Evolutionary conservation across 2,113 vertebrate genomes (phyloP).

Genomic region (Rhinogobius similis): DNA sequence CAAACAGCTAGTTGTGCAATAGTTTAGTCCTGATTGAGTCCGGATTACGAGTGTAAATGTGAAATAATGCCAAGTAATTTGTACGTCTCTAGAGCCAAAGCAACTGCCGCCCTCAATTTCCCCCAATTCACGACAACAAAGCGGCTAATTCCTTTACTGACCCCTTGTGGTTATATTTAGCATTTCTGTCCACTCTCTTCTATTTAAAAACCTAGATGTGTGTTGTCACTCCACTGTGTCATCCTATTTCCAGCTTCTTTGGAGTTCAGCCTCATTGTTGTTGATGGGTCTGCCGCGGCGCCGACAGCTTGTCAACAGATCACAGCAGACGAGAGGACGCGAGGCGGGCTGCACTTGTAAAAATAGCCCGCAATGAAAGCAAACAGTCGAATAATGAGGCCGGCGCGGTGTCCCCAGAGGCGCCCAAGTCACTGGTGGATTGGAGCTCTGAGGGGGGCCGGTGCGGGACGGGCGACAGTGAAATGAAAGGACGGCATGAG

Average conservation of each 20-base stretch:
- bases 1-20: too few species aligned
- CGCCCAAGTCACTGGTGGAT: conserved; percentile 9
- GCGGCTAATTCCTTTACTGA: background rate
- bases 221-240: conserved; percentile 34
- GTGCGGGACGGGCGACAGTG: conserved; percentile 31
- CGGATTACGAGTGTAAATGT: too few species aligned
- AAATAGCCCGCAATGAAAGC: conserved; percentile 67
- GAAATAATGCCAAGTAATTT: too few species aligned
- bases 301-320: conserved; percentile 58
- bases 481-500: conserved; percentile 44
- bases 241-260: conserved; percentile 28
- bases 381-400: conserved; percentile 63
- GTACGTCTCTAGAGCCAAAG: too few species aligned
- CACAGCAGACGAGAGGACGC: conserved; percentile 45
- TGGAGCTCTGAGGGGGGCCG: background rate
- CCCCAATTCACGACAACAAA: background rate
- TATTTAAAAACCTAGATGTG: conserved; percentile 31
- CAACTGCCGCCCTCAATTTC: background rate
- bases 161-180: conserved; percentile 1
- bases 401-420: conserved; percentile 46
- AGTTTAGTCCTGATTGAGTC: too few species aligned
- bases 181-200: conserved; percentile 10
- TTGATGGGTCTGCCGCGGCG: conserved; percentile 33
- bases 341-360: conserved; percentile 49
- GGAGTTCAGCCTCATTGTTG: conserved; percentile 38